Base-by-base conservation (phyloP, 2,888 invertebrate species). In the Zeuzera pyrina region DNA sequence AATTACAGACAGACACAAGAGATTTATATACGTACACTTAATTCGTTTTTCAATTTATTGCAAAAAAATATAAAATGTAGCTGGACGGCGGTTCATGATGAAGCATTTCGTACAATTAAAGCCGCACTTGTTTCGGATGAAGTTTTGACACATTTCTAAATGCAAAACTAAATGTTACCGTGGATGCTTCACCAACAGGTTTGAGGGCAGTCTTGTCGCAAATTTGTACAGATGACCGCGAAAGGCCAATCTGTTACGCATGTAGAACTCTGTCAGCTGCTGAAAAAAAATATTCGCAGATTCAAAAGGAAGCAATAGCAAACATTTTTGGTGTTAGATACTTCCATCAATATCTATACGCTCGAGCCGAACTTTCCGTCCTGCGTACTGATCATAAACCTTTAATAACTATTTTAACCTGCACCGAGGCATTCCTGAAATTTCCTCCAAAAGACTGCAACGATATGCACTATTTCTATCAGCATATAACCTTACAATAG, bases 301-400 rank as follows among this genome's bases (percentile, higher is more conserved):
- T 31, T 6, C 31, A 31, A n/a, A 25, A 26, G n/a, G 31, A 31
- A 19, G 31, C 31, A 2, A 15, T 21, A 2, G 16, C 31, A 3
- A 31, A 26, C 10, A 26, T 31, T 8, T 31, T 31, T 31, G 31
- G 26, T 2, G 13, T 31, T 6, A 10, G 19, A 3, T 7, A 13
- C 2, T 31, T 8, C 15, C 31, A 26, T 26, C 31, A 26, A 8
- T 31, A 16, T 10, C 19, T 31, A 10, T 31, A 31, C 13, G 31
- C 16, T 1, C 15, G 31, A 1, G 7, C 13, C 2, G 27, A 12
- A 6, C 31, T 27, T 3, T 31, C 27, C 13, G 10, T 31, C 2
- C n/a, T 31, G 10, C 16, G 31, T 2, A 31, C 31, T 2, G 31
- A 31, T 27, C 31, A 31, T 15, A 31, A 24, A 10, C 31, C 31